These are phyloP conservation scores for Drosophila murphyi DNA, from an alignment of 1,140 invertebrate species.

Conservation along the genomic window DNA sequence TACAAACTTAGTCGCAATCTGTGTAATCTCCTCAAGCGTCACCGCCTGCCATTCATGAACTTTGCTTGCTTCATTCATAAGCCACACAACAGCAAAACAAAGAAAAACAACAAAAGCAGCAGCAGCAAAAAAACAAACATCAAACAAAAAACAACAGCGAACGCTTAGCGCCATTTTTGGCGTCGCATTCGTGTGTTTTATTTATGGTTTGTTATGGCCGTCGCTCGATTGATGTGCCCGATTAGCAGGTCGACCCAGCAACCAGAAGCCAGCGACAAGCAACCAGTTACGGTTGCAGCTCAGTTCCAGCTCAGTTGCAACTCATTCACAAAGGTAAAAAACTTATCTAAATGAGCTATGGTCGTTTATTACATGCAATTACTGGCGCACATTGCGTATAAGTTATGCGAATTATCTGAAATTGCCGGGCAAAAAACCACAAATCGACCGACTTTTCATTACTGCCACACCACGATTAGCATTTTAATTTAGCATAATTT, in stretches of 20 bases:
- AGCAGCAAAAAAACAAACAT: background rate
- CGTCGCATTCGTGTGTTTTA: slow-evolving; percentile 36
- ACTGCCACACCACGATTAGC: slow-evolving; percentile 45
- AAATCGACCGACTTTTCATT: slow-evolving; percentile 70
- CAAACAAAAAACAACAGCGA: slow-evolving; percentile 25
- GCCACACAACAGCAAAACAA: background rate
- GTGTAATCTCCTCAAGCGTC: slow-evolving; percentile 27
- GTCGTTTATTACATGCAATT: slow-evolving; percentile 70
- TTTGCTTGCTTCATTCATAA: slow-evolving; percentile 44
- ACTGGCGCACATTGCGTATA: slow-evolving; percentile 66
- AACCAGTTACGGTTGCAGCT: slow-evolving; percentile 29
- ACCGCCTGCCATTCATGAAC: slow-evolving; percentile 29
- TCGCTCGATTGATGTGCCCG: slow-evolving; percentile 44
- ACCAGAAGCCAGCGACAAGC: background rate
- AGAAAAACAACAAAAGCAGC: slow-evolving; percentile 8
- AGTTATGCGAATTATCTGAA: slow-evolving; percentile 61
- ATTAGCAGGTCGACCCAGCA: slow-evolving; percentile 25
- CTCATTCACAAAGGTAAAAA: slow-evolving; percentile 43
- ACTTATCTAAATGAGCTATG: slow-evolving; percentile 73
- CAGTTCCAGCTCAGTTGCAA: background rate
- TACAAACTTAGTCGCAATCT: slow-evolving; percentile 45
- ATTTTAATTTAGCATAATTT: slow-evolving; percentile 71
- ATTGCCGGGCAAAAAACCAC: slow-evolving; percentile 44
- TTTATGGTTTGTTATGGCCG: slow-evolving; percentile 53
- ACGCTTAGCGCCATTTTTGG: slow-evolving; percentile 47